These are phyloP conservation scores for Phrynocephalus guinanensis DNA, from an alignment of 2,797 vertebrate genomes.

Conservation along the genomic window DNA sequence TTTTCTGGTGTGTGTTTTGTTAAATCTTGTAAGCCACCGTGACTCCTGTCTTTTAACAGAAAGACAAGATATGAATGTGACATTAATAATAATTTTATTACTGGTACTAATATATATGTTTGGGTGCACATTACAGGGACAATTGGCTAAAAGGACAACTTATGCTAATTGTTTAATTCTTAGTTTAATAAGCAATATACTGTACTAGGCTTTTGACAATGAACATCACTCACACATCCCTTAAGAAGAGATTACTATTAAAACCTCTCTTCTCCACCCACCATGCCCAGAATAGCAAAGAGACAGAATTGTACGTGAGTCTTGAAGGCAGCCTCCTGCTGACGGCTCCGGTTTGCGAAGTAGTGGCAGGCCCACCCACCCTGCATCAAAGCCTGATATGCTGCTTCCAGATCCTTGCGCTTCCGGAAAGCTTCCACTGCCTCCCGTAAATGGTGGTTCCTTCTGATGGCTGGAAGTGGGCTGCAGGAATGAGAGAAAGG, in stretches of 20 bases:
- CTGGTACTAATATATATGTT: too few species aligned
- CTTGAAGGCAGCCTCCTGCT: constrained; percentile 89
- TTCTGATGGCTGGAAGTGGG: constrained; percentile 86
- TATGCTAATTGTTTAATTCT: not conserved
- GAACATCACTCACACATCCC: not conserved
- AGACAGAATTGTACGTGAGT: constrained; percentile 81
- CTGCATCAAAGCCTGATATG: constrained; percentile 87
- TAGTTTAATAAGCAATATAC: not conserved
- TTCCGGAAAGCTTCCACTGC: constrained; percentile 88
- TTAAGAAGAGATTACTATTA: not conserved
- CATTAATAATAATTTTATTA: too few species aligned
- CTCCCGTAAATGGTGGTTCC: constrained; percentile 90
- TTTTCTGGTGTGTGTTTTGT: too few species aligned
- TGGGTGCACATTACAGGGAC: not conserved
- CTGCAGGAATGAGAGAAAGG: constrained; percentile 62
- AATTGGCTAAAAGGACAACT: not conserved
- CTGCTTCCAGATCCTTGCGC: constrained; percentile 87
- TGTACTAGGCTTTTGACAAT: not conserved
- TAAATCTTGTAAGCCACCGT: too few species aligned
- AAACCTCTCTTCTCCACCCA: not conserved
- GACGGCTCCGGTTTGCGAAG: constrained; percentile 83
- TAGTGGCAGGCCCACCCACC: constrained; percentile 88
- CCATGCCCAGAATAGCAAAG: not conserved
- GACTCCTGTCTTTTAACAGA: too few species aligned
- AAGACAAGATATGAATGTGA: too few species aligned